phyloP scores from a whole-genome alignment of 2,888 invertebrate genomes.

The Melolontha melolontha region DNA sequence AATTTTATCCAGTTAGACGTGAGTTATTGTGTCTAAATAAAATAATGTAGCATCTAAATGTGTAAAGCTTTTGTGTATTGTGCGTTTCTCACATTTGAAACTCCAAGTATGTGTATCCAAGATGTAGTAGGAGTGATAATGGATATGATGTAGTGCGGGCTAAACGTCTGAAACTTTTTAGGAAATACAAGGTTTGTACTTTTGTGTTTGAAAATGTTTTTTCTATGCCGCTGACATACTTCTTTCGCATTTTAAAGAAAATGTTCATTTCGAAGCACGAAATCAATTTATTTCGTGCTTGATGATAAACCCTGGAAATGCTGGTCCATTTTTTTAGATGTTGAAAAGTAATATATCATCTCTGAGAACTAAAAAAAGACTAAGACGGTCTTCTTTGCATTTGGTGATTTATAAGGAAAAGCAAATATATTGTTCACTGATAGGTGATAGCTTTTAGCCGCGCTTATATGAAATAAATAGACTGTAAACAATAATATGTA shows the following conservation, averaged over 20 bases:
- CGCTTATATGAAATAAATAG: too few species aligned
- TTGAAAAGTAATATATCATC: too few species aligned
- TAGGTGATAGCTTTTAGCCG: too few species aligned
- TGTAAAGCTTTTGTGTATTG: constrained; percentile 6
- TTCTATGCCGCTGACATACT: constrained; percentile 4
- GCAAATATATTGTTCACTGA: too few species aligned
- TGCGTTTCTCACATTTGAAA: constrained; percentile 6
- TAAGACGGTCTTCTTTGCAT: too few species aligned
- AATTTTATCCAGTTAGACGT: background rate
- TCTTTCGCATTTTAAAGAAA: constrained; percentile 11
- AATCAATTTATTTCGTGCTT: constrained; percentile 32
- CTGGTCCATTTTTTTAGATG: constrained; percentile 1
- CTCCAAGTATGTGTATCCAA: constrained; percentile 9
- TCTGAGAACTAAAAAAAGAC: too few species aligned
- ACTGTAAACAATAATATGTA: too few species aligned
- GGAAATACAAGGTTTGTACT: constrained; percentile 37
- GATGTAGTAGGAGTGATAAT: constrained; percentile 25
- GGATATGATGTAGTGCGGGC: constrained; percentile 30
- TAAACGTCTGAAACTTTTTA: constrained; percentile 30
- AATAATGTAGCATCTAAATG: constrained; percentile 13
- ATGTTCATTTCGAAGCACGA: constrained; percentile 4
- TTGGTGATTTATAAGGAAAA: too few species aligned
- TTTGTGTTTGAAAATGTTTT: constrained; percentile 15
- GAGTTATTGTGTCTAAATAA: constrained; percentile 18
- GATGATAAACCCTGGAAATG: constrained; percentile 14